Conservation (phyloP, 2,888 invertebrate genomes). For the Lithophane semibrunnea region DNA sequence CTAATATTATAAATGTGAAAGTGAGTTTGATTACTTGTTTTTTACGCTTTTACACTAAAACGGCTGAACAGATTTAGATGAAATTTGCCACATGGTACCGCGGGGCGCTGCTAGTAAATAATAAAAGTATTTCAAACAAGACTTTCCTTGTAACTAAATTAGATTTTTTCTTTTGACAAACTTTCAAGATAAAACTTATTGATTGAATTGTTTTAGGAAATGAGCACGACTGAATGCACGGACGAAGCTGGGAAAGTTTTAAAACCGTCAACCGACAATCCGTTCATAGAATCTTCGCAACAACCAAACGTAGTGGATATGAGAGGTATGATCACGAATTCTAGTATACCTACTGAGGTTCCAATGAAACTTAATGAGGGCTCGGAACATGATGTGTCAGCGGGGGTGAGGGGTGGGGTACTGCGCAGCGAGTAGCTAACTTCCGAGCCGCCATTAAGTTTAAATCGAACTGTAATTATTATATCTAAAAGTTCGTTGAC, state of each 20-base stretch:
- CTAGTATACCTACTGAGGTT: not conserved
- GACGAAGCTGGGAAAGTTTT: conserved; percentile 95
- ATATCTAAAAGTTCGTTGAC: not conserved
- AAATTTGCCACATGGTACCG: too few species aligned
- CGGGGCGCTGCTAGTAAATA: too few species aligned
- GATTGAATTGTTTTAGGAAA: conserved; percentile 90
- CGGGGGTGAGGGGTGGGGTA: too few species aligned
- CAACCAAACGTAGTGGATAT: conserved; percentile 97
- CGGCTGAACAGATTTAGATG: too few species aligned
- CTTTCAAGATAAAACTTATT: not conserved
- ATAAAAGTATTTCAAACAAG: not conserved
- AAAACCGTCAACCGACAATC: conserved; percentile 96
- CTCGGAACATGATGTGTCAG: too few species aligned
- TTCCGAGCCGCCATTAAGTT: too few species aligned
- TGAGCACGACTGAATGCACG: conserved; percentile 93
- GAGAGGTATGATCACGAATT: conserved; percentile 92
- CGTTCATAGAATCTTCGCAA: conserved; percentile 96
- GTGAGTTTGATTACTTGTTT: too few species aligned
- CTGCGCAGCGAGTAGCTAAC: too few species aligned
- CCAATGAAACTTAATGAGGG: too few species aligned
- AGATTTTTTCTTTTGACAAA: not conserved
- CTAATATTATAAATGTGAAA: too few species aligned
- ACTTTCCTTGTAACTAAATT: not conserved
- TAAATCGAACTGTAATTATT: too few species aligned
- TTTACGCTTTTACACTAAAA: too few species aligned